Conservation (phyloP, 2,888 invertebrate species). For the Andrena haemorrhoa region DNA sequence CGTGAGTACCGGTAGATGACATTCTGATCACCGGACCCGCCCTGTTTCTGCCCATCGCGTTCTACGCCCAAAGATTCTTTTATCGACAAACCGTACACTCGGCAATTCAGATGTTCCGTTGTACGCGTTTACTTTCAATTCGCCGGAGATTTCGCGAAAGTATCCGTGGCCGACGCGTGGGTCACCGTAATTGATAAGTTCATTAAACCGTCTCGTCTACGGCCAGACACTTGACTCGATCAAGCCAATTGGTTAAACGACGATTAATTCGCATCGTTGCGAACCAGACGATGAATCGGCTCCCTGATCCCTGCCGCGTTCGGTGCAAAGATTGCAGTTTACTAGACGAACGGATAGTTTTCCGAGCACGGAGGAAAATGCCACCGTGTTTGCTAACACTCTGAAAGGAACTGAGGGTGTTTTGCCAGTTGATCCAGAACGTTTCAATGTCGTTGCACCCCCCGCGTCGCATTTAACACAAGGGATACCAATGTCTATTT, state of each 20-base stretch:
- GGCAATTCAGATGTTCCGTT: background rate
- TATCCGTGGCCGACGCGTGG: background rate
- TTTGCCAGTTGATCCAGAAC: conserved; percentile 52
- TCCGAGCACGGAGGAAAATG: background rate
- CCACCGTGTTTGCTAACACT: conserved; percentile 43
- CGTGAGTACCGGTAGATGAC: conserved; percentile 74
- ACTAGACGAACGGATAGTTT: background rate
- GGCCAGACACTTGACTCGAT: conserved; percentile 43
- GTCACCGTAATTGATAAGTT: conserved; percentile 34
- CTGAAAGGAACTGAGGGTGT: conserved; percentile 69
- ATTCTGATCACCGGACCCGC: conserved; percentile 79
- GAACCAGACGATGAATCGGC: conserved; percentile 18
- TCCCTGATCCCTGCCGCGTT: conserved; percentile 28
- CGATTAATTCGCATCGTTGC: conserved; percentile 60
- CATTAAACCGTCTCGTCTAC: conserved; percentile 58
- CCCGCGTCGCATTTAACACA: conserved; percentile 74
- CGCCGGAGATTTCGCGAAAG: background rate
- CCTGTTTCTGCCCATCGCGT: conserved; percentile 70
- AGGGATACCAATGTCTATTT: conserved; percentile 78
- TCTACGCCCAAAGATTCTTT: background rate
- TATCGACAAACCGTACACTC: too few relatives aligned
- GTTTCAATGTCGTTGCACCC: conserved; percentile 80
- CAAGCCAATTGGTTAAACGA: conserved; percentile 60
- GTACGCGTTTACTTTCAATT: background rate
- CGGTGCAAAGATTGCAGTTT: conserved; percentile 10